phyloP scores from a whole-genome alignment of 2,113 vertebrate genomes.

The Clupea harengus region DNA sequence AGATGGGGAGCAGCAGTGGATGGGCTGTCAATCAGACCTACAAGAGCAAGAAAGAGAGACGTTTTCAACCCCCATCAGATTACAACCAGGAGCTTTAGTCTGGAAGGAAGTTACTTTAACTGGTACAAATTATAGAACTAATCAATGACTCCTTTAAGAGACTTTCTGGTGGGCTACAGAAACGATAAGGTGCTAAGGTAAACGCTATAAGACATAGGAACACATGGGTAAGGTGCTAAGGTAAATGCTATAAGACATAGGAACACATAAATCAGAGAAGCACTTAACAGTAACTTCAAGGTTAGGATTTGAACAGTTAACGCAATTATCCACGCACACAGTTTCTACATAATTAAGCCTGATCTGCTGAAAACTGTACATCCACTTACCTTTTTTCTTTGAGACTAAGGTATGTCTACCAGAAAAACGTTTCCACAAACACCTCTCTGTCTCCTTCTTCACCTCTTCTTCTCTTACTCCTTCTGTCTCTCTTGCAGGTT shows the following conservation, averaged over 20 bases:
- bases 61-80: background rate
- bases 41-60: background rate
- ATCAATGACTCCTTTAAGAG: background rate
- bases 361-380: background rate
- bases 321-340: background rate
- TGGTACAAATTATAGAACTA: background rate
- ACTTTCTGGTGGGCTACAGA: background rate
- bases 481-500: background rate
- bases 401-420: background rate
- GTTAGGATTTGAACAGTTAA: background rate
- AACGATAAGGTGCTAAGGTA: too few species aligned
- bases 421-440: slow-evolving; percentile 9
- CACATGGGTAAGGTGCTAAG: too few species aligned
- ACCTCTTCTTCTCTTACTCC: slow-evolving; percentile 10
- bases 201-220: too few species aligned
- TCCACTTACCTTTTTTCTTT: slow-evolving; percentile 15
- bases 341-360: background rate
- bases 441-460: background rate
- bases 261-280: too few species aligned
- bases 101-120: background rate
- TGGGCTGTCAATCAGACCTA: background rate
- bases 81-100: background rate
- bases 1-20: background rate
- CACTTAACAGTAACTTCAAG: too few species aligned
- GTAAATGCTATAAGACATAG: too few species aligned